Conservation (phyloP, 53 echinoderm and acorn worm genomes). For the Echinarachnius parma region DNA sequence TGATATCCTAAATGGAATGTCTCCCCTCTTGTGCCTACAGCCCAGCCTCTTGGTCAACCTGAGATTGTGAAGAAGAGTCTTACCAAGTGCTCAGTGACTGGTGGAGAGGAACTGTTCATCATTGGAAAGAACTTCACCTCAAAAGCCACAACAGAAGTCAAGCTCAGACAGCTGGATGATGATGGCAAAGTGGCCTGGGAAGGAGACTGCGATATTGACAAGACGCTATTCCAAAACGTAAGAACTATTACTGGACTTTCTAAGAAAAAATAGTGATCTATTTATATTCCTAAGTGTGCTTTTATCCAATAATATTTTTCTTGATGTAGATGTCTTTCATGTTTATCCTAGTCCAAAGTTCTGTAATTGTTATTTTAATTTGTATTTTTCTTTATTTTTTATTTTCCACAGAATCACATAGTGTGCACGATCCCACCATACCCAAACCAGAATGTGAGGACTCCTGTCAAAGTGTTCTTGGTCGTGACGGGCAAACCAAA, state of each 20-base stretch:
- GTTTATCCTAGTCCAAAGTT: no score
- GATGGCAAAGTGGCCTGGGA: slow-evolving; percentile 73
- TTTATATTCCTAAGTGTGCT: no score
- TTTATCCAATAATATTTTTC: no score
- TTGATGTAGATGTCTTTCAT: no score
- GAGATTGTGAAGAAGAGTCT: slow-evolving; percentile 95
- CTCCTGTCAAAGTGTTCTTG: slow-evolving; percentile 72
- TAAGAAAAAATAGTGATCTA: no score
- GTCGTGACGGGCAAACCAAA: slow-evolving; percentile 80
- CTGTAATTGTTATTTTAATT: no score
- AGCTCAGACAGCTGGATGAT: slow-evolving; percentile 68
- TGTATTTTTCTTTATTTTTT: neutral
- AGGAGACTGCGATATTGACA: slow-evolving; percentile 89
- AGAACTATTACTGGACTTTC: no score
- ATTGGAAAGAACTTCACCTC: slow-evolving; percentile 97
- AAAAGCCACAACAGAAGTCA: slow-evolving; percentile 80
- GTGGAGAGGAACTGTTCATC: slow-evolving; percentile 92
- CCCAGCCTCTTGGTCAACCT: slow-evolving; percentile 94
- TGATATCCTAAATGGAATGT: no score
- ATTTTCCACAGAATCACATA: slow-evolving; percentile 77
- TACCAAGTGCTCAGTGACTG: slow-evolving; percentile 66
- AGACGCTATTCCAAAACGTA: slow-evolving; percentile 87
- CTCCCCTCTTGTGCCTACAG: no score
- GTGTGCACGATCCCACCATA: slow-evolving; percentile 92
- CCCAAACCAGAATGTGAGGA: slow-evolving; percentile 51